Evolutionary conservation across 2,113 vertebrate species (phyloP).

Genomic region (Nesogale talazaci): DNA sequence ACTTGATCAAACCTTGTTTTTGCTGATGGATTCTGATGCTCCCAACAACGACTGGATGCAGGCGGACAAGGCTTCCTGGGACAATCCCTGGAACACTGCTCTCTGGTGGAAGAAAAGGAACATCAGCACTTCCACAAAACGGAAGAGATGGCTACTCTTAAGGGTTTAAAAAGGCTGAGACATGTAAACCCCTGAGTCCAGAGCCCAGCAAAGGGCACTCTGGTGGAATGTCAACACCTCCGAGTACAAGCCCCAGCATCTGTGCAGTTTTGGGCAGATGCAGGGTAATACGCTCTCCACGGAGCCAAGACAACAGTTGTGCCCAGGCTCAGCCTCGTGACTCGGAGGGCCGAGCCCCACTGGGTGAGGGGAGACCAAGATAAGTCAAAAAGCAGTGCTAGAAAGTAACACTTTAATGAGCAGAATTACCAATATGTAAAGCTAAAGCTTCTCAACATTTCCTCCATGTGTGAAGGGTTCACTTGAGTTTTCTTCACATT

Average conservation of each 20-base stretch:
- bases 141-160: neutral
- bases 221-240: constrained; percentile 22
- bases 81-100: constrained; percentile 98
- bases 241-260: neutral
- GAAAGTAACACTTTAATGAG: too few relatives aligned
- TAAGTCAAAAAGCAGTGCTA: too few relatives aligned
- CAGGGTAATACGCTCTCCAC: neutral
- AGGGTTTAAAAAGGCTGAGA: neutral
- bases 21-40: constrained; percentile 95
- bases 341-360: too few relatives aligned
- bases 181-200: neutral
- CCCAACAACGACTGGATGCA: constrained; percentile 97
- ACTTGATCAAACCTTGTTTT: constrained; percentile 94
- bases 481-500: too few relatives aligned
- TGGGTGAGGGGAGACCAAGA: too few relatives aligned
- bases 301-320: neutral
- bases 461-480: too few relatives aligned
- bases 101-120: constrained; percentile 88
- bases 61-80: constrained; percentile 97
- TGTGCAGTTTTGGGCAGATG: neutral
- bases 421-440: too few relatives aligned
- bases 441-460: too few relatives aligned
- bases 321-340: neutral
- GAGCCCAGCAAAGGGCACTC: neutral
- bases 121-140: constrained; percentile 15